Evolutionary conservation across 2,113 vertebrate species (phyloP).

Genomic region (Siphamia tubifer): DNA sequence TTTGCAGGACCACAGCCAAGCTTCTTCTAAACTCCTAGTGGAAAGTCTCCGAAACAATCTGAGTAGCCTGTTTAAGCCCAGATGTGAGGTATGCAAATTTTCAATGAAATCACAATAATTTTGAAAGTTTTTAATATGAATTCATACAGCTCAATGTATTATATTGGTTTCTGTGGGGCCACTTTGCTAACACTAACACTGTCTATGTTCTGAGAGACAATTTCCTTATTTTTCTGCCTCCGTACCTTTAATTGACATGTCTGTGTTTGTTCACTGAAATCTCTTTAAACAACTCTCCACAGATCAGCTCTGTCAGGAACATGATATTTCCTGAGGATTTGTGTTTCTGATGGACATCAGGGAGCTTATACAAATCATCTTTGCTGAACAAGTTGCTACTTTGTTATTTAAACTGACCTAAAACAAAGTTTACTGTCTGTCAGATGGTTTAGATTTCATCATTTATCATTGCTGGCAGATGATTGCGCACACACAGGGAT

Average conservation of each 20-base stretch:
- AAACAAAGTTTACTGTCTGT: conserved; percentile 22
- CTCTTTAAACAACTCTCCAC: neutral
- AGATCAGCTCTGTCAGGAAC: conserved; percentile 5
- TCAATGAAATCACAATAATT: neutral
- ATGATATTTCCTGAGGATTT: neutral
- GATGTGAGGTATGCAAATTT: conserved; percentile 76
- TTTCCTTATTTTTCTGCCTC: neutral
- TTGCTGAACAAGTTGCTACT: conserved; percentile 11
- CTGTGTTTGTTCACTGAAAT: neutral
- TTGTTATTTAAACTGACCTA: conserved; percentile 15
- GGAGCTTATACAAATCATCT: conserved; percentile 14
- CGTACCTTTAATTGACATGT: neutral
- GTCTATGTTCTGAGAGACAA: conserved; percentile 11
- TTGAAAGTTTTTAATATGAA: too few species aligned
- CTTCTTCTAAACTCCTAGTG: conserved; percentile 68
- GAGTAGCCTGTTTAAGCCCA: conserved; percentile 86
- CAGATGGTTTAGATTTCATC: conserved; percentile 14
- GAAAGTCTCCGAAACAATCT: conserved; percentile 87
- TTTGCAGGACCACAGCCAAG: conserved; percentile 75
- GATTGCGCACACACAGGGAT: neutral
- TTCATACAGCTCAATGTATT: too few species aligned
- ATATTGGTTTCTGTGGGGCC: too few species aligned
- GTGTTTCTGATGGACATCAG: neutral
- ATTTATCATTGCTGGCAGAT: conserved; percentile 15
- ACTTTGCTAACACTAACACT: too few species aligned